These are phyloP conservation scores for Ceryle rudis DNA, from an alignment of 2,797 vertebrate genomes.

Conservation along the genomic window DNA sequence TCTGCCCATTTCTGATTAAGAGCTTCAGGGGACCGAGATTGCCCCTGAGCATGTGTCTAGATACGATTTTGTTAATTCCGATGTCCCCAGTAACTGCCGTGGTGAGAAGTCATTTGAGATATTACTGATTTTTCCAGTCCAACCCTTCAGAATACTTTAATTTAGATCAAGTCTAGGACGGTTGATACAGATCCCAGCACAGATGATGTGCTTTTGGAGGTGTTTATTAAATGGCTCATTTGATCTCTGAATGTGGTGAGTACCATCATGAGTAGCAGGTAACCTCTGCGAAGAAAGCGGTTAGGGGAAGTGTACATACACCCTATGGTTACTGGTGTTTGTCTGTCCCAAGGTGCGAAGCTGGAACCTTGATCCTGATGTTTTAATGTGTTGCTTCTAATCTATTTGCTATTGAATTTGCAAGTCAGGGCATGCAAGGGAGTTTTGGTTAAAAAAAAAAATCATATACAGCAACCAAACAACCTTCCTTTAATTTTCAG, in stretches of 20 bases:
- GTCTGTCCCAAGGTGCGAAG: neutral
- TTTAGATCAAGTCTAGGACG: neutral
- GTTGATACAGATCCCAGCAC: neutral
- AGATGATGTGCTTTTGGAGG: neutral
- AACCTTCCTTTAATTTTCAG: neutral
- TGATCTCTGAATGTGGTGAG: accelerated
- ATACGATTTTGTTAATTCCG: neutral
- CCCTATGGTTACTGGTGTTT: too few relatives aligned
- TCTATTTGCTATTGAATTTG: neutral
- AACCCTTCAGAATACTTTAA: neutral
- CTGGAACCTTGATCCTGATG: accelerated
- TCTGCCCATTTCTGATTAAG: neutral
- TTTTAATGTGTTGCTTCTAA: neutral
- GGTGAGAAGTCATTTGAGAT: neutral
- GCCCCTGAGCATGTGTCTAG: neutral
- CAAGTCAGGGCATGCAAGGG: neutral
- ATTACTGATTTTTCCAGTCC: neutral
- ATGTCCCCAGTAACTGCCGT: neutral
- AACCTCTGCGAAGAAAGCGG: neutral
- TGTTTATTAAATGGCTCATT: accelerated
- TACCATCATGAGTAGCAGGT: accelerated
- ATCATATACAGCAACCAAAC: too few relatives aligned
- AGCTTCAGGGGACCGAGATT: neutral
- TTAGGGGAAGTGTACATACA: accelerated
- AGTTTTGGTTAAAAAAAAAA: too few relatives aligned